Conservation (phyloP, 2,113 vertebrate genomes). For the Pomatostomus ruficeps region DNA sequence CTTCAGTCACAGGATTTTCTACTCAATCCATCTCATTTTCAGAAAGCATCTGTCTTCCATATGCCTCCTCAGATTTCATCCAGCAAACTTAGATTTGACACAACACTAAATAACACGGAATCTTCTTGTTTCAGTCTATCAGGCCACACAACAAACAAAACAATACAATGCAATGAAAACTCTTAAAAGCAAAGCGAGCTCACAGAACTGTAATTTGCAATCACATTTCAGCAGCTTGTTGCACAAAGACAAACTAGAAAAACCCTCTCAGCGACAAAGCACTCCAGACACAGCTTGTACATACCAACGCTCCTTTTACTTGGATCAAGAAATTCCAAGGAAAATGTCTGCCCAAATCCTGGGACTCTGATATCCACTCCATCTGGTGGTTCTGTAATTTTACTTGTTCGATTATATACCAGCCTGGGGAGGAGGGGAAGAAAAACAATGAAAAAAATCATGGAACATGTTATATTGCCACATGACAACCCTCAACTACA, state of each 20-base stretch:
- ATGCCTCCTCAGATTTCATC: background rate
- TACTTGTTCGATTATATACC: conserved; percentile 87
- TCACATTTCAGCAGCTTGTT: background rate
- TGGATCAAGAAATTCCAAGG: conserved; percentile 93
- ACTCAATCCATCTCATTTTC: background rate
- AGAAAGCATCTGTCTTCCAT: background rate
- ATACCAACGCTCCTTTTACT: conserved; percentile 88
- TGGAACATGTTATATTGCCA: background rate
- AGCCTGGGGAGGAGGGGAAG: conserved; percentile 66
- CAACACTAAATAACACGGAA: background rate
- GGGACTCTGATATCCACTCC: conserved; percentile 90
- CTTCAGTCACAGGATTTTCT: background rate
- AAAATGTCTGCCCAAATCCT: conserved; percentile 88
- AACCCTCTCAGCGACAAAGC: background rate
- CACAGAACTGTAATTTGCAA: background rate
- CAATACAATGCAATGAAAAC: background rate
- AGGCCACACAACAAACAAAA: background rate
- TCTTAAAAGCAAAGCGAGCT: background rate
- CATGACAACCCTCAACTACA: background rate
- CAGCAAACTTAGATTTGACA: background rate
- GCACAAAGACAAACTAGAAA: background rate
- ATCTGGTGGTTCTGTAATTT: conserved; percentile 77
- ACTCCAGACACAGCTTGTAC: conserved; percentile 41
- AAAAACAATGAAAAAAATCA: background rate
- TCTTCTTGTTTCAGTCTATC: background rate